A percentile compares a stretch with the other conserved stretches of the same genome.
Evolutionary conservation across 2,797 vertebrate genomes (phyloP).

Genomic region (Enteromius paludinosus): DNA sequence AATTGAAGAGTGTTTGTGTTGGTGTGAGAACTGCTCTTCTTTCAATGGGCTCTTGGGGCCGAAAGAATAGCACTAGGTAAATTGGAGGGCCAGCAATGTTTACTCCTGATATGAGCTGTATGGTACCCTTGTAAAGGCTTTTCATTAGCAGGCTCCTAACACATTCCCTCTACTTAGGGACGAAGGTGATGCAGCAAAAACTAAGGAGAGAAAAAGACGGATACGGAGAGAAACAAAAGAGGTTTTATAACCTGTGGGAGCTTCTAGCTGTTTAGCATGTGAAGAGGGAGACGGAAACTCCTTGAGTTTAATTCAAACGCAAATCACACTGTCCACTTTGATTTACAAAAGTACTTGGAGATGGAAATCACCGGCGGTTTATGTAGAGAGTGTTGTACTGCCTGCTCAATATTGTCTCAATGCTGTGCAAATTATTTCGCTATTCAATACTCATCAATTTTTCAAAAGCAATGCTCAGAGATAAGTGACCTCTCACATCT

Average conservation of each 20-base stretch:
- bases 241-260: conserved; percentile 45
- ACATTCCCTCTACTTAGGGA: conserved; percentile 12
- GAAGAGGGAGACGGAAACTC: conserved; percentile 40
- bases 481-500: conserved; percentile 48
- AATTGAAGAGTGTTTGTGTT: conserved; percentile 45
- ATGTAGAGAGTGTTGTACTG: conserved; percentile 33
- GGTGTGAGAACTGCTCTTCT: conserved; percentile 40
- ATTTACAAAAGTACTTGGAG: conserved; percentile 52
- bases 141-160: conserved; percentile 43
- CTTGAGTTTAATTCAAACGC: conserved; percentile 52
- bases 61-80: conserved; percentile 28
- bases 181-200: conserved; percentile 8
- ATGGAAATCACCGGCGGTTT: conserved; percentile 43
- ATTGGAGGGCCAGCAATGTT: conserved; percentile 38
- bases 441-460: conserved; percentile 45
- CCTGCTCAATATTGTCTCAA: conserved; percentile 45
- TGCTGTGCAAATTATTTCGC: conserved; percentile 32
- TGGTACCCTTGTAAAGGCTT: conserved; percentile 12
- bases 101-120: conserved; percentile 31
- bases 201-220: not conserved
- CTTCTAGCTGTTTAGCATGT: conserved; percentile 55
- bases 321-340: conserved; percentile 53
- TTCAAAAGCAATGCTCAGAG: conserved; percentile 38
- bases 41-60: conserved; percentile 23
- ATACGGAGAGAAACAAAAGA: conserved; percentile 19